These are phyloP conservation scores for Tholera decimalis DNA, from an alignment of 2,888 invertebrate genomes.

Conservation along the genomic window DNA sequence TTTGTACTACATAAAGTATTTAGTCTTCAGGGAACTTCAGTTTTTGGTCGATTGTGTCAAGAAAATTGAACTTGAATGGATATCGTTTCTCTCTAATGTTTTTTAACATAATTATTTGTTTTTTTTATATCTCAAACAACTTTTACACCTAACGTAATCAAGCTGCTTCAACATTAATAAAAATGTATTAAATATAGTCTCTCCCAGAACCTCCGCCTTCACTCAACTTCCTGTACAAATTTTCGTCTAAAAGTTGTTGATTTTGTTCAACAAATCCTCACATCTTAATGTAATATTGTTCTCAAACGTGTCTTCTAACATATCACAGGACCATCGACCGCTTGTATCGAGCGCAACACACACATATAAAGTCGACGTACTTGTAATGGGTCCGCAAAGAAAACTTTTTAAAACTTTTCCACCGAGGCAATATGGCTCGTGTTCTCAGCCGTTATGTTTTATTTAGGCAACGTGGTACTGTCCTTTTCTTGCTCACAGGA, in stretches of 20 bases:
- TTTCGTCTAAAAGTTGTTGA: conserved; percentile 11
- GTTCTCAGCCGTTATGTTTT: conserved; percentile 91
- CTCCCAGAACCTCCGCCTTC: conserved; percentile 12
- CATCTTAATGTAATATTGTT: conserved; percentile 44
- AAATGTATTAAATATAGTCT: conserved; percentile 20
- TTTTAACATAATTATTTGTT: background rate
- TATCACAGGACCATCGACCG: conserved; percentile 83
- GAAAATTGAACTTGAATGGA: background rate
- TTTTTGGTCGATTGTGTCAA: background rate
- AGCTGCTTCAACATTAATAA: conserved; percentile 4
- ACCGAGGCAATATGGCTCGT: conserved; percentile 92
- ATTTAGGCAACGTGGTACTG: conserved; percentile 87
- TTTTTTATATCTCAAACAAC: background rate
- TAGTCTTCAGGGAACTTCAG: background rate
- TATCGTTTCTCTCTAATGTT: background rate
- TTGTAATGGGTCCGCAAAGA: conserved; percentile 92
- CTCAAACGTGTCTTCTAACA: conserved; percentile 63
- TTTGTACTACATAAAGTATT: conserved; percentile 4
- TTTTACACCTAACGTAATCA: background rate
- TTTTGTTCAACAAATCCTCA: conserved; percentile 33
- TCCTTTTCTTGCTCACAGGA: conserved; percentile 78
- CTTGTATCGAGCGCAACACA: conserved; percentile 83
- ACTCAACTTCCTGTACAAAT: conserved; percentile 3
- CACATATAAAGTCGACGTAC: conserved; percentile 85
- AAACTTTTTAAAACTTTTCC: conserved; percentile 92